Conservation (phyloP, 2,113 vertebrate genomes). For the Tetraodon nigroviridis region DNA sequence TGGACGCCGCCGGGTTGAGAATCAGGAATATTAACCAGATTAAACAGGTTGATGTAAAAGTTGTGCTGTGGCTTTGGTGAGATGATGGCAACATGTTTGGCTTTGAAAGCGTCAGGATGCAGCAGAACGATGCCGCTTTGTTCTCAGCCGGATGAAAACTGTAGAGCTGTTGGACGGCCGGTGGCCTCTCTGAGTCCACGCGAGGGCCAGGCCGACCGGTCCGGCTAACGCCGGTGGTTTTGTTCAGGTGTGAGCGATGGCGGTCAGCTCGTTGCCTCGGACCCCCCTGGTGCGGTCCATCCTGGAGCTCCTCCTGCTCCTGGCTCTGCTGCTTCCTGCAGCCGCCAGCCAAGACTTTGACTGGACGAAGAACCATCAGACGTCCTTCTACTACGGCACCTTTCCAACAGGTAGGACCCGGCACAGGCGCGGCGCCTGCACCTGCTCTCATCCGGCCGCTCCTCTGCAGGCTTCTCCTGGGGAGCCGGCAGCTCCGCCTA, state of each 20-base stretch:
- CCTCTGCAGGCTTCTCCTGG: constrained; percentile 82
- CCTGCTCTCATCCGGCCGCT: background rate
- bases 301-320: constrained; percentile 52
- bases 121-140: no score
- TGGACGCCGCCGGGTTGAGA: constrained; percentile 13
- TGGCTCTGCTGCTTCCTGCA: constrained; percentile 47
- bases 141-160: constrained; percentile 5
- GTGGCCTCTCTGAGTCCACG: no score
- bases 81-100: background rate
- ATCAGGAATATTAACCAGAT: background rate
- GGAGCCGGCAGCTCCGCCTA: constrained; percentile 87
- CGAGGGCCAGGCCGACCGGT: no score
- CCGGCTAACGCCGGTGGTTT: background rate
- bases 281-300: constrained; percentile 26
- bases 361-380: constrained; percentile 76
- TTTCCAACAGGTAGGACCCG: constrained; percentile 80
- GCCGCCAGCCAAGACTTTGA: constrained; percentile 67
- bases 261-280: constrained; percentile 19
- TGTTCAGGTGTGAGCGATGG: constrained; percentile 47
- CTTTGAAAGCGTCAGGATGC: no score
- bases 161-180: no score
- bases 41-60: background rate
- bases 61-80: background rate
- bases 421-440: no score
- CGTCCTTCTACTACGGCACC: constrained; percentile 83